Percentiles rank a stretch among this genome's conserved stretches.
These are phyloP conservation scores for Phalloptychus januarius DNA, from an alignment of 2,797 vertebrate species.

Conservation along the genomic window DNA sequence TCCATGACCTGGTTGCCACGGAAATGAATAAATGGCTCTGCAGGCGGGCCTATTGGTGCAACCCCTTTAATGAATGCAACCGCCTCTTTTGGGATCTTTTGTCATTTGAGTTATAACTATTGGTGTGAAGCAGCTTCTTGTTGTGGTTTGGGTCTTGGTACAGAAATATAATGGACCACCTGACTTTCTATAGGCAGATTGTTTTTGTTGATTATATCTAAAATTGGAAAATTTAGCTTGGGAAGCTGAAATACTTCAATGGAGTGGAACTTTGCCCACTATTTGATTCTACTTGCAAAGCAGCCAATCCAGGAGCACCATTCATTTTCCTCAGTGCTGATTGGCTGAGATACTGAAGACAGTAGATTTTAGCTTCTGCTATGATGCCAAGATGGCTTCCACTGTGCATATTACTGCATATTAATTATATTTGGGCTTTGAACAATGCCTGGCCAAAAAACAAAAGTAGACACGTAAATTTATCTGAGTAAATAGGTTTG, in stretches of 20 bases:
- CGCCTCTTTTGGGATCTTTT: no score
- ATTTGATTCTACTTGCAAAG: neutral
- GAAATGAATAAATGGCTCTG: no score
- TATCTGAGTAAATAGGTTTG: neutral
- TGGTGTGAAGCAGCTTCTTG: constrained; percentile 41
- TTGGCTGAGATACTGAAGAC: neutral
- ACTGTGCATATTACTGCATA: neutral
- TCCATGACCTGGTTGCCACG: no score
- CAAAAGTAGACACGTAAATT: neutral
- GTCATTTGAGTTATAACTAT: constrained; percentile 26
- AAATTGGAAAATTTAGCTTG: neutral
- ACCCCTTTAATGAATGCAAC: no score
- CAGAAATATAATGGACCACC: neutral
- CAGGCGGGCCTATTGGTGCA: no score
- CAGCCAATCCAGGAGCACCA: neutral
- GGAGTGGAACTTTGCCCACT: neutral
- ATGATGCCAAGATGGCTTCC: neutral
- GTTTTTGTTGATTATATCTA: neutral
- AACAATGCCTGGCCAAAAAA: neutral
- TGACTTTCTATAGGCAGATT: neutral
- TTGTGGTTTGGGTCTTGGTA: constrained; percentile 8
- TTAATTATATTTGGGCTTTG: neutral
- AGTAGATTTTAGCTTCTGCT: neutral
- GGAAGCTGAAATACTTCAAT: neutral
- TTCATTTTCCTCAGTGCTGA: neutral